Base-by-base conservation (phyloP, 2,888 invertebrate genomes). In the Sepiola atlantica region DNA sequence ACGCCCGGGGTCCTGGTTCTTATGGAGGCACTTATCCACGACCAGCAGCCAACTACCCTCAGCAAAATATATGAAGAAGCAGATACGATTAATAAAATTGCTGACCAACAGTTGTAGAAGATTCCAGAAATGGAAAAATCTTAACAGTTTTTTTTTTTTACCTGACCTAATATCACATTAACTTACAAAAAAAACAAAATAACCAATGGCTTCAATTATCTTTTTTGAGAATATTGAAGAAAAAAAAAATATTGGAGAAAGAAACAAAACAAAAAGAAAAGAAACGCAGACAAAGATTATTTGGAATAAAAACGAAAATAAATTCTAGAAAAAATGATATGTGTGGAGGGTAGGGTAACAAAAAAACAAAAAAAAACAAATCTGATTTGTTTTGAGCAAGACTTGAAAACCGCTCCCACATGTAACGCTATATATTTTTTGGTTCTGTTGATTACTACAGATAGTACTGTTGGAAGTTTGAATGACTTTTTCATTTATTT, bases 41-140 rank as follows among this genome's bases (percentile, higher is more conserved):
- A 94, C 96, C 96, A n/a, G 45, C 96, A 55, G 96, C 95, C 21
- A 95, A 95, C 92, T 96, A 96, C 94, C 96, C 96, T 54, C 96
- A 96, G 94, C 77, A 77, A 14, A 77, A 77, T 77, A 77, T 77
- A 77, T 77, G 77, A 77, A 32, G 77, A 77, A 32, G 77, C 3
- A 32, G n/a, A 77, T 77, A 18, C 16, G 77, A 32, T 4, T 18
- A 32, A 18, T 16, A 32, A 45, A 45, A 77, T 77, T 12, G n/a
- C n/a, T 16, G 77, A 77, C n/a, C 16, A n/a, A n/a, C 32, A n/a
- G 3, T n/a, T n/a, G 16, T n/a, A 77, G n/a, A 1, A 61, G 61
- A 24, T 61, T 8, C 4, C 12, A n/a, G n/a, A n/a, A n/a, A 77
- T 77, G 77, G n/a, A 77, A 45, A n/a, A n/a, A n/a, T 77, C n/a